Percentiles rank a stretch among this genome's conserved stretches.
These are phyloP conservation scores for Thunnus albacares DNA, from an alignment of 2,797 vertebrate species.

Conservation along the genomic window DNA sequence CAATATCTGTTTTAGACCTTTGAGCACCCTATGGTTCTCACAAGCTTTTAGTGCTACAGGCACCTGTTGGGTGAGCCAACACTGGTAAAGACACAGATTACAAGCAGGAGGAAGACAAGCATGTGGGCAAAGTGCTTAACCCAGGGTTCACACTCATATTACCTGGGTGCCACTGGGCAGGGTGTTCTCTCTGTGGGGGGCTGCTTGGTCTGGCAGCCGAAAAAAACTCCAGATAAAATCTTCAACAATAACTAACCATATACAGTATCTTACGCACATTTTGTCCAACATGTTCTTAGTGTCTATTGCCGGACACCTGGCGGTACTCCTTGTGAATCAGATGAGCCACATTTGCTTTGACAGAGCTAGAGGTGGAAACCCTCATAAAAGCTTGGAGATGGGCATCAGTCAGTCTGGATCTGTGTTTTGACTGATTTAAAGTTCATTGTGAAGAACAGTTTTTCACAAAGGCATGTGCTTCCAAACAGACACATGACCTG, in stretches of 20 bases:
- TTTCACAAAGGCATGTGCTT: slow-evolving; percentile 5
- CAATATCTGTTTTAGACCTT: neutral
- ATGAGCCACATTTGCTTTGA: no score
- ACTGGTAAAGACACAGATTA: neutral
- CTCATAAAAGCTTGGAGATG: neutral
- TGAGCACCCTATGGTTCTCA: neutral
- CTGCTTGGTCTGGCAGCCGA: no score
- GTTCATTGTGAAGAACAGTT: slow-evolving; percentile 1
- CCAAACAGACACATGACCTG: neutral
- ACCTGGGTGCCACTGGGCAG: no score
- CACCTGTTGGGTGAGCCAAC: neutral
- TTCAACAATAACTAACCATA: no score
- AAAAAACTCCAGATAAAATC: no score
- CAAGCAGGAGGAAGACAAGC: neutral
- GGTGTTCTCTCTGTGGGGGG: no score
- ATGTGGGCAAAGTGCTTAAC: neutral
- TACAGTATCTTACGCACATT: no score
- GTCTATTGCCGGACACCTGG: no score
- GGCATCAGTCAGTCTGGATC: neutral
- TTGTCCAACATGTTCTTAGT: no score
- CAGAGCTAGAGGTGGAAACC: no score
- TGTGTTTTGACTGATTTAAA: neutral
- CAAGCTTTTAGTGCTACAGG: neutral
- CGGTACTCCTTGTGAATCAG: no score
- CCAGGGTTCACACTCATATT: no score